Evolutionary conservation across 64 coral and sea anemone species (phyloP).

Genomic region (Montipora cactus): DNA sequence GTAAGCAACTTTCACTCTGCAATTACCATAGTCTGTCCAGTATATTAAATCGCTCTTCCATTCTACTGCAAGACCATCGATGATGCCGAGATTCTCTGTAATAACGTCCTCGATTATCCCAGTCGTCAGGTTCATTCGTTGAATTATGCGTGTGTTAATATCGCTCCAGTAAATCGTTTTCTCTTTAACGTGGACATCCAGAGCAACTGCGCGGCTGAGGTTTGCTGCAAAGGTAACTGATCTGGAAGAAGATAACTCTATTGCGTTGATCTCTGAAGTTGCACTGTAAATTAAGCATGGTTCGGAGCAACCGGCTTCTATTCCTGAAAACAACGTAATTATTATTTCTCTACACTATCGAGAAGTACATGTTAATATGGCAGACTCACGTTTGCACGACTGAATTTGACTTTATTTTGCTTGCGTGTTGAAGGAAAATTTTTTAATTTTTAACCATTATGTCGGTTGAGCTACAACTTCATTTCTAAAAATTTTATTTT

Average conservation of each 20-base stretch:
- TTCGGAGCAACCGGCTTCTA: conserved; percentile 1
- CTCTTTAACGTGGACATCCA: conserved; percentile 73
- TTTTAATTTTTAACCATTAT: too few relatives aligned
- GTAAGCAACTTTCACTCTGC: conserved; percentile 53
- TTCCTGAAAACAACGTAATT: neutral
- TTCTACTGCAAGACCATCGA: conserved; percentile 76
- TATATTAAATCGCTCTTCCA: conserved; percentile 73
- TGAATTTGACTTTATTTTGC: too few relatives aligned
- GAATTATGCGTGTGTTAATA: conserved; percentile 27
- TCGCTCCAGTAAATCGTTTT: conserved; percentile 79
- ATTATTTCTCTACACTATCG: too few relatives aligned
- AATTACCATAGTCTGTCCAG: conserved; percentile 51
- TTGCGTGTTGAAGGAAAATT: too few relatives aligned
- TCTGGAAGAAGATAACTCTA: conserved; percentile 15
- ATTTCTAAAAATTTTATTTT: too few relatives aligned
- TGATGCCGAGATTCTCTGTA: conserved; percentile 58
- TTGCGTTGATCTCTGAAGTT: neutral
- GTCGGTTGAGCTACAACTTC: too few relatives aligned
- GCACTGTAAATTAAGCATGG: conserved; percentile 38
- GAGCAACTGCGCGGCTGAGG: conserved; percentile 35
- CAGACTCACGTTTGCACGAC: too few relatives aligned
- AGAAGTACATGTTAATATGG: too few relatives aligned
- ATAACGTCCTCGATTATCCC: conserved; percentile 26
- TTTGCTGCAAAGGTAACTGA: neutral
- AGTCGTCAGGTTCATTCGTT: conserved; percentile 47